Percentiles rank a stretch among this genome's conserved stretches.
phyloP scores from a whole-genome alignment of 2,113 vertebrate genomes.

The Cynopterus brachyotis region DNA sequence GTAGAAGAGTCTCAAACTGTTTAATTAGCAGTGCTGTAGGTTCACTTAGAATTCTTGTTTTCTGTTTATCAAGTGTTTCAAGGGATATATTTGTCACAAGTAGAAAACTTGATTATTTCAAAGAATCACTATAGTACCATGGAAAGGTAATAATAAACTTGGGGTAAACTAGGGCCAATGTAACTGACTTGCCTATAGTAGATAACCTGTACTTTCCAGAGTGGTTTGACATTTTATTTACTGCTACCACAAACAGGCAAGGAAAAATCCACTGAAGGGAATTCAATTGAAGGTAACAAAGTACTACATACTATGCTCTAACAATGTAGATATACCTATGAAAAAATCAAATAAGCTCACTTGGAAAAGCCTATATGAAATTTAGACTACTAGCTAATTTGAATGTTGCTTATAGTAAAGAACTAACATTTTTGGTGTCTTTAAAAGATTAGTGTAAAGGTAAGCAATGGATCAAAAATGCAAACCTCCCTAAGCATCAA shows the following conservation, averaged over 20 bases:
- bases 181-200: background rate
- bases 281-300: background rate
- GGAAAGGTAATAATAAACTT: background rate
- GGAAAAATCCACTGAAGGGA: background rate
- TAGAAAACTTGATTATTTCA: background rate
- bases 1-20: conserved; percentile 48
- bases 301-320: background rate
- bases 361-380: background rate
- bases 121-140: background rate
- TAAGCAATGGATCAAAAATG: background rate
- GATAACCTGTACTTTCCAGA: background rate
- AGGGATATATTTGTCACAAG: background rate
- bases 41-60: background rate
- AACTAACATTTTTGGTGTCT: background rate
- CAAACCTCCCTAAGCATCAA: background rate
- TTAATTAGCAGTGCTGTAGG: conserved; percentile 17
- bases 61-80: background rate
- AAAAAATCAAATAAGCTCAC: background rate
- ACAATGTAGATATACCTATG: background rate
- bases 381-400: background rate
- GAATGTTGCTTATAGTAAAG: background rate
- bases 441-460: background rate
- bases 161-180: background rate
- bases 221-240: background rate
- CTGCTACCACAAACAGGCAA: background rate